phyloP scores from a whole-genome alignment of 2,113 vertebrate genomes.

The Rhinoptilus africanus region DNA sequence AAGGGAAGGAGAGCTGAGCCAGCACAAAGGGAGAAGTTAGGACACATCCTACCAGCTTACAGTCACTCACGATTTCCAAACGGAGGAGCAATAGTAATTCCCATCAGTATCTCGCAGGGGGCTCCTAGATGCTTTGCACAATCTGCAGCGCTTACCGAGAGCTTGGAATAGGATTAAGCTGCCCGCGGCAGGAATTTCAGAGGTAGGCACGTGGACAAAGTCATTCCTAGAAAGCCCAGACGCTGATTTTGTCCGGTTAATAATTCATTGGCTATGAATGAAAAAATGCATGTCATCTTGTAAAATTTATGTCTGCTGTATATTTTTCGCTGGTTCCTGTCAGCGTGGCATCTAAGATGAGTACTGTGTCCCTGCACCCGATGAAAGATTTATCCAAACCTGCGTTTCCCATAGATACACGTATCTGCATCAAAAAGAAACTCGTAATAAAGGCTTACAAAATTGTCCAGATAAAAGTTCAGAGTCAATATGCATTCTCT shows the following conservation, averaged over 20 bases:
- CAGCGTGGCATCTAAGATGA: neutral
- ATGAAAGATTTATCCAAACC: neutral
- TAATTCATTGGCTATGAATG: neutral
- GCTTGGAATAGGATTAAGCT: neutral
- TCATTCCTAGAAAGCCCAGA: neutral
- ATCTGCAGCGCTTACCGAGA: accelerated
- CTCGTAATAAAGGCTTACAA: accelerated
- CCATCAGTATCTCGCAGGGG: neutral
- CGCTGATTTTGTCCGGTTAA: neutral
- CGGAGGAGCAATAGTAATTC: neutral
- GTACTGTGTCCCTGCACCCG: neutral
- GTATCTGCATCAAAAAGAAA: neutral
- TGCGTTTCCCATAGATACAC: neutral
- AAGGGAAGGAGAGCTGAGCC: neutral
- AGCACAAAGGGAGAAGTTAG: neutral
- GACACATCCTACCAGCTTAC: neutral
- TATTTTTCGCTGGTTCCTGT: neutral
- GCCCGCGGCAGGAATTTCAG: neutral
- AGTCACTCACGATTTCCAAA: neutral
- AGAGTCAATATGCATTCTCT: neutral
- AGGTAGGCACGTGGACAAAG: neutral
- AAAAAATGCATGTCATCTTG: neutral
- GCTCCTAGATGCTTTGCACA: neutral
- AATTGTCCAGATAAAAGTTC: neutral
- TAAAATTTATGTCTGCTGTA: neutral